Percentiles rank a stretch among this genome's conserved stretches.
Evolutionary conservation across 2,113 vertebrate species (phyloP).

Genomic region (Pao palembangensis): DNA sequence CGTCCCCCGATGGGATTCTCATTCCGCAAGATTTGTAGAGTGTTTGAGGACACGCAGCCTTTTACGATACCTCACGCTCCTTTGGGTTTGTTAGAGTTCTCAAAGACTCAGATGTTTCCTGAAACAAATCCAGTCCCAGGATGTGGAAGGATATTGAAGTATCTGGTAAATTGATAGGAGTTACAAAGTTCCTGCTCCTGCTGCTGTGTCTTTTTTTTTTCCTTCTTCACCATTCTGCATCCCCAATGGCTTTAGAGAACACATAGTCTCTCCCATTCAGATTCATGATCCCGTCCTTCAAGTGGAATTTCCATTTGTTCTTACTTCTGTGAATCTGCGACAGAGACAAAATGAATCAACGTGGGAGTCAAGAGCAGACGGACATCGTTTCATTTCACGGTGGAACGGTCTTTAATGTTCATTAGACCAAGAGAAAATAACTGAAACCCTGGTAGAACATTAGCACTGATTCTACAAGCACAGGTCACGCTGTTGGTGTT

Average conservation of each 20-base stretch:
- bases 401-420: neutral
- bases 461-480: too few relatives aligned
- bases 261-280: slow-evolving; percentile 98
- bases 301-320: slow-evolving; percentile 99
- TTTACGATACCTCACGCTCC: slow-evolving; percentile 53
- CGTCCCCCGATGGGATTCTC: slow-evolving; percentile 41
- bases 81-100: slow-evolving; percentile 78
- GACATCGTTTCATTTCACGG: slow-evolving; percentile 23
- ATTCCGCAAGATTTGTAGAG: slow-evolving; percentile 38
- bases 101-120: slow-evolving; percentile 77
- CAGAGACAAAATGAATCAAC: slow-evolving; percentile 36
- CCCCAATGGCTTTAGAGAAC: slow-evolving; percentile 99
- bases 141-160: slow-evolving; percentile 74
- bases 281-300: slow-evolving; percentile 99
- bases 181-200: slow-evolving; percentile 50
- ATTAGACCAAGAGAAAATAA: too few relatives aligned
- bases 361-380: slow-evolving; percentile 37
- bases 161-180: slow-evolving; percentile 64
- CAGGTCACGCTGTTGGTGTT: too few relatives aligned
- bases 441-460: too few relatives aligned
- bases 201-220: slow-evolving; percentile 1
- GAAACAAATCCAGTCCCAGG: slow-evolving; percentile 75
- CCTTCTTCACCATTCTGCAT: slow-evolving; percentile 93
- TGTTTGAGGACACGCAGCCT: slow-evolving; percentile 30
- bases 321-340: slow-evolving; percentile 98